Percentiles rank a stretch among this genome's conserved stretches.
Conservation (phyloP, 2,888 invertebrate genomes). For the Luperina nickerlii region DNA sequence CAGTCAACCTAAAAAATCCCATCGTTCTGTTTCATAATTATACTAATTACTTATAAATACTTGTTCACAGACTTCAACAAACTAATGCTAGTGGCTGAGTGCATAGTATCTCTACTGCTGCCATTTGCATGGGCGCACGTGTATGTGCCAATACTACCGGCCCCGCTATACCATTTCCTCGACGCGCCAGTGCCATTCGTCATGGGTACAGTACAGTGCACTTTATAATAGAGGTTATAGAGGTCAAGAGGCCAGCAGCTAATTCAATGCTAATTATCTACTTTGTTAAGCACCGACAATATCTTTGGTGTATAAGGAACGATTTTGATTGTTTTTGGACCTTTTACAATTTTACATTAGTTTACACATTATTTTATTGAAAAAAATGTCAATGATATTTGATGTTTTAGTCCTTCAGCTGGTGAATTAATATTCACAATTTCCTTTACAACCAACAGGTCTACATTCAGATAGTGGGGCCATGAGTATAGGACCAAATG, state of each 20-base stretch:
- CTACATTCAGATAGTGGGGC: constrained; percentile 91
- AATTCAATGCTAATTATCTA: constrained; percentile 54
- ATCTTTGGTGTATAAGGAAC: constrained; percentile 3
- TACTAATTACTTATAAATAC: constrained; percentile 4
- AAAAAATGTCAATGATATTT: not conserved
- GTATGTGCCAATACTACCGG: constrained; percentile 99
- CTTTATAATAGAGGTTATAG: constrained; percentile 60
- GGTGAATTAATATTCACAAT: not conserved
- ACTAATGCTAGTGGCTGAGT: constrained; percentile 99
- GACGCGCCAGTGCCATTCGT: constrained; percentile 99
- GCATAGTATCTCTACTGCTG: constrained; percentile 96
- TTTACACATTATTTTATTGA: not conserved
- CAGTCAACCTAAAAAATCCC: not conserved
- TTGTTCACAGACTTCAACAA: constrained; percentile 95
- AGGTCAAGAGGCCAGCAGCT: constrained; percentile 55
- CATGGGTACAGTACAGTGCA: constrained; percentile 93
- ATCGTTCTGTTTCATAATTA: not conserved
- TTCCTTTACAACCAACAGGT: constrained; percentile 77
- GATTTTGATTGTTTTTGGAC: not conserved
- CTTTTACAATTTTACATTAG: too few species aligned
- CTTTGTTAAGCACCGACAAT: constrained; percentile 14
- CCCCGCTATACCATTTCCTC: constrained; percentile 98
- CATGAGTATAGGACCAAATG: constrained; percentile 76
- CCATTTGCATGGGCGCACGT: constrained; percentile 99
- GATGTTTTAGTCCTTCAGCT: not conserved